Evolutionary conservation across 2,797 vertebrate species (phyloP), one percentile per base, ranked within the genome.

Genomic region (Catamblyrhynchus diadema): DNA sequence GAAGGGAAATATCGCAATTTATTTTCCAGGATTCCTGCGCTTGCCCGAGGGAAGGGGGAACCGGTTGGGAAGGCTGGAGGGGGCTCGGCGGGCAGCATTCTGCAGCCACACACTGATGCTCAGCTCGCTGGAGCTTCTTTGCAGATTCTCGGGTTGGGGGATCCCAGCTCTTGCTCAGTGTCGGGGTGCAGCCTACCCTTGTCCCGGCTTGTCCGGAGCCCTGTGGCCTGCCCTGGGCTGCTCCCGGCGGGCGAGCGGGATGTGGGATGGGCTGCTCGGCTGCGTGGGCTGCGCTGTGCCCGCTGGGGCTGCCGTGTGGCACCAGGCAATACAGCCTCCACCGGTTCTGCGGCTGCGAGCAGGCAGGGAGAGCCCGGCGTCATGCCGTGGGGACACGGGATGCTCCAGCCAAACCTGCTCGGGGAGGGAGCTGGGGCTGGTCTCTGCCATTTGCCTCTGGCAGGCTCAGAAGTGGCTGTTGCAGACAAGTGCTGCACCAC

Each of bases 331-430:
- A 61, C 95, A 94, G 95, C 82, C 25, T 65, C 65, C 92, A 81
- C 95, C 86, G 73, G 95, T 93, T 93, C 90, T 83, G 86, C 5
- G 54, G 92, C 81, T 96, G 90, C 13, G 56, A 93, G 94, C 79
- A 45, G 85, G 67, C 48, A 33, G 28, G 28, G 37, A 79, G 42
- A 87, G 75, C 85, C 72, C 13, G 4, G 5, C 5, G 19, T 66
- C 69, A 1, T 27, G 50, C 59, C 80, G 10, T 0, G 5, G 81
- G 33, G 32, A 74, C 70, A 81, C 5, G 6, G 86, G 66, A 33
- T 66, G 47, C 73, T 62, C 77, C 1, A 0, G 90, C 81, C 62
- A 77, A 84, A 95, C 92, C 93, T 93, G 93, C 92, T 90, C 1
- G 1, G 33, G 32, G 20, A 90, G 27, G 65, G 27, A 91, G 51